Conservation (phyloP, 2,888 invertebrate genomes). For the Mimumesa dahlbomi region DNA sequence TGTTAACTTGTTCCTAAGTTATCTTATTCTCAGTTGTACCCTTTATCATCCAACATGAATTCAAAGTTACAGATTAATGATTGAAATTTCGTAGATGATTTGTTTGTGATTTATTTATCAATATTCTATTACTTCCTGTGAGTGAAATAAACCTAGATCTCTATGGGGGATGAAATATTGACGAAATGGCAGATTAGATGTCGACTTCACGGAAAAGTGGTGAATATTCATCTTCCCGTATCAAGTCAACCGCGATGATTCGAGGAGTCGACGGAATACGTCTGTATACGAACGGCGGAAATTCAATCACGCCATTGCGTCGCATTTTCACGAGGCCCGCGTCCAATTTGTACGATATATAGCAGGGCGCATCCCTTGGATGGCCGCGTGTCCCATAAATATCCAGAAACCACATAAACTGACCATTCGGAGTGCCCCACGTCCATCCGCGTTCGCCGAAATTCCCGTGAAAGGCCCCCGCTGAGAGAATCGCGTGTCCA, state of each 20-base stretch:
- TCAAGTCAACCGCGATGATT: constrained; percentile 20
- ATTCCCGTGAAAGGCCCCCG: constrained; percentile 47
- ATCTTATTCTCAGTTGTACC: too few relatives aligned
- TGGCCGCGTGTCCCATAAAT: constrained; percentile 62
- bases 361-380: constrained; percentile 29
- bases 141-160: too few relatives aligned
- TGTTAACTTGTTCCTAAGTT: too few relatives aligned
- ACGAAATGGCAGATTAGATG: too few relatives aligned
- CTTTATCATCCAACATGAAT: too few relatives aligned
- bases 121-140: too few relatives aligned
- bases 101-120: too few relatives aligned
- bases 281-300: constrained; percentile 45
- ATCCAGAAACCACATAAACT: constrained; percentile 67
- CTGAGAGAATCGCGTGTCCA: constrained; percentile 26
- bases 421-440: constrained; percentile 60
- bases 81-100: too few relatives aligned
- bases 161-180: too few relatives aligned
- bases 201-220: too few relatives aligned
- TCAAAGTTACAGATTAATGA: too few relatives aligned
- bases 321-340: constrained; percentile 64
- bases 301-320: constrained; percentile 66
- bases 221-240: constrained; percentile 4
- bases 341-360: constrained; percentile 71
- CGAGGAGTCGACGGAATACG: constrained; percentile 23
- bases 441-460: constrained; percentile 42